A percentile compares a stretch with the other conserved stretches of the same genome.
Conservation (phyloP, 1,140 invertebrate species). For the Protaetia brevitarsis region DNA sequence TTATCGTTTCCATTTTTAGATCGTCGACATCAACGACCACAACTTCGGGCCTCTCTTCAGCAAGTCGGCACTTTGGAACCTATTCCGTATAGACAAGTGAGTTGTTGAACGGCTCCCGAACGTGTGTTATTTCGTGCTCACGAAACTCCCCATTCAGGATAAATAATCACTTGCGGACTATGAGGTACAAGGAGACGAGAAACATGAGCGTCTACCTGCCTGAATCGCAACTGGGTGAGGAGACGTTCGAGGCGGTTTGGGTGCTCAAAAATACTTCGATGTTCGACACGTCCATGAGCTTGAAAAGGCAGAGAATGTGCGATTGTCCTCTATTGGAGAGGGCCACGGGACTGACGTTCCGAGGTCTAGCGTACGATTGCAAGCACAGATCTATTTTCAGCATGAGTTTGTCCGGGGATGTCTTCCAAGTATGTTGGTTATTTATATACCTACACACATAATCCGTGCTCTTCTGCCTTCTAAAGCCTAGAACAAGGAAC, state of each 20-base stretch:
- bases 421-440: not conserved
- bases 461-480: too few species aligned
- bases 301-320: conserved; percentile 38
- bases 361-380: conserved; percentile 34
- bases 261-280: conserved; percentile 32
- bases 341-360: conserved; percentile 26
- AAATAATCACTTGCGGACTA: conserved; percentile 28
- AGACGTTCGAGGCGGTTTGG: conserved; percentile 28
- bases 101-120: not conserved
- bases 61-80: conserved; percentile 36
- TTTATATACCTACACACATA: not conserved
- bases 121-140: not conserved
- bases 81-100: conserved; percentile 34
- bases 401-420: not conserved
- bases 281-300: conserved; percentile 25
- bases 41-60: conserved; percentile 36
- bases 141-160: too few species aligned
- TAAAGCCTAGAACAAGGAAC: too few species aligned
- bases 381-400: conserved; percentile 35
- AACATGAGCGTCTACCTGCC: conserved; percentile 30
- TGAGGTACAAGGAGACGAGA: conserved; percentile 27
- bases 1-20: conserved; percentile 25
- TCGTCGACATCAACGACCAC: conserved; percentile 35
- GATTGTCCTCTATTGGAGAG: conserved; percentile 30
- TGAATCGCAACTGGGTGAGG: conserved; percentile 28